These are phyloP conservation scores for Leptoclinus maculatus DNA, from an alignment of 2,797 vertebrate species.

Conservation along the genomic window DNA sequence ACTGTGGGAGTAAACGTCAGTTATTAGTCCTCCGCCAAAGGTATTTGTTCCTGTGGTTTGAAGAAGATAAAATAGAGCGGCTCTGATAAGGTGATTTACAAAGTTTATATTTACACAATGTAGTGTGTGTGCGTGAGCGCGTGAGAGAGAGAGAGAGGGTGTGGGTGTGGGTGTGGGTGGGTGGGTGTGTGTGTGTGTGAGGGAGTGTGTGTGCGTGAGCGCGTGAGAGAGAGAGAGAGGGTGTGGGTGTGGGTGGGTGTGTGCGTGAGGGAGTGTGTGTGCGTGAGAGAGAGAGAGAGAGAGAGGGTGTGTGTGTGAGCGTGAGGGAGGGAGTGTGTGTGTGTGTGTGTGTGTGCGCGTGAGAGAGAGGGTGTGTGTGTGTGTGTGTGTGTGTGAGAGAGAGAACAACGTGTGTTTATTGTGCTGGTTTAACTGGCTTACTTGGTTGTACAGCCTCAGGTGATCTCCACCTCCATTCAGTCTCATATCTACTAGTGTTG, in stretches of 20 bases:
- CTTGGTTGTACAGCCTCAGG: neutral
- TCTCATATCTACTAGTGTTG: neutral
- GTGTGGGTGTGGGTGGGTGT: neutral
- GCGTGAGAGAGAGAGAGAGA: neutral
- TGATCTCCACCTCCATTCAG: neutral
- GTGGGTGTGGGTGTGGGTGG: neutral
- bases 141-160: too few relatives aligned
- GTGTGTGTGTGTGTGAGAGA: neutral
- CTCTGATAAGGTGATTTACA: constrained; percentile 16
- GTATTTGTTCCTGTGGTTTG: constrained; percentile 7
- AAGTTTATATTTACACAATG: neutral
- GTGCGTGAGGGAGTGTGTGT: neutral
- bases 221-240: too few relatives aligned
- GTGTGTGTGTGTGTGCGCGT: too few relatives aligned
- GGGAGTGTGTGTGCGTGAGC: neutral
- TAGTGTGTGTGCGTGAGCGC: neutral
- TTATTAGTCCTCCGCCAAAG: neutral
- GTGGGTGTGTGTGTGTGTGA: neutral
- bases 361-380: too few relatives aligned
- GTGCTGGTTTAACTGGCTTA: neutral
- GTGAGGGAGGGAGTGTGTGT: neutral
- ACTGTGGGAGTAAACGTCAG: constrained; percentile 15
- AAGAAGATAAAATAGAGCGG: neutral
- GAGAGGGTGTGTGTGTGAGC: too few relatives aligned
- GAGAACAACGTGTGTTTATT: neutral